A percentile compares a stretch with the other conserved stretches of the same genome.
These are phyloP conservation scores for Leucophenga maculata DNA, from an alignment of 2,888 invertebrate species.

Conservation along the genomic window DNA sequence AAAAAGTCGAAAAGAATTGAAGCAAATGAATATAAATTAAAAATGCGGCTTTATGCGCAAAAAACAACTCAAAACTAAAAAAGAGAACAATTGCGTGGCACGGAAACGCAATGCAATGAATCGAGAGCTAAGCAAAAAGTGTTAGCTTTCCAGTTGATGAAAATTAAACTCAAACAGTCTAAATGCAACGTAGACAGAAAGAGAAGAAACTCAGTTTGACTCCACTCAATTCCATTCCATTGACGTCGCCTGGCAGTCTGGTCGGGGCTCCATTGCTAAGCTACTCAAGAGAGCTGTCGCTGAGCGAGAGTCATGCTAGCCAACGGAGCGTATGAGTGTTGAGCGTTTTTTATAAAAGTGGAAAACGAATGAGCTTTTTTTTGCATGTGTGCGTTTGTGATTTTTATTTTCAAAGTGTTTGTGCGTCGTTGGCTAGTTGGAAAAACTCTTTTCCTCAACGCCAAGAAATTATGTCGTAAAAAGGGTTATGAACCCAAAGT, in stretches of 20 bases:
- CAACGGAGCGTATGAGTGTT: conserved; percentile 53
- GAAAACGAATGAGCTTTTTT: conserved; percentile 29
- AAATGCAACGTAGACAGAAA: neutral
- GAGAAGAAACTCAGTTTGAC: neutral
- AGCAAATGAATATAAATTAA: too few species aligned
- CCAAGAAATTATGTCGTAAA: neutral
- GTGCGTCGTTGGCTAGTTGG: neutral
- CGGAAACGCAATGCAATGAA: too few species aligned
- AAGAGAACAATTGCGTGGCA: too few species aligned
- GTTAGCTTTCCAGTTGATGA: conserved; percentile 2
- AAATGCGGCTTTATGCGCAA: too few species aligned
- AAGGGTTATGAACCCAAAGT: conserved; percentile 18
- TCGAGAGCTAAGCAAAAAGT: too few species aligned
- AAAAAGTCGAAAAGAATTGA: too few species aligned
- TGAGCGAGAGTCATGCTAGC: conserved; percentile 28
- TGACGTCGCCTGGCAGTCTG: too few species aligned
- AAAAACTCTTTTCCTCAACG: neutral
- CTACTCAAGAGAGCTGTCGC: conserved; percentile 26
- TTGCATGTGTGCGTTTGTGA: conserved; percentile 35
- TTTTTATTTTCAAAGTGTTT: conserved; percentile 2
- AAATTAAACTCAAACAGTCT: conserved; percentile 42
- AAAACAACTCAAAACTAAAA: too few species aligned
- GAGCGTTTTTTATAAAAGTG: conserved; percentile 27
- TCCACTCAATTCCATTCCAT: too few species aligned
- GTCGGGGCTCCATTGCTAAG: conserved; percentile 32